Percentiles rank a stretch among this genome's conserved stretches.
These are phyloP conservation scores for Chymomyza caudatula DNA, from an alignment of 2,888 invertebrate genomes.

Conservation along the genomic window DNA sequence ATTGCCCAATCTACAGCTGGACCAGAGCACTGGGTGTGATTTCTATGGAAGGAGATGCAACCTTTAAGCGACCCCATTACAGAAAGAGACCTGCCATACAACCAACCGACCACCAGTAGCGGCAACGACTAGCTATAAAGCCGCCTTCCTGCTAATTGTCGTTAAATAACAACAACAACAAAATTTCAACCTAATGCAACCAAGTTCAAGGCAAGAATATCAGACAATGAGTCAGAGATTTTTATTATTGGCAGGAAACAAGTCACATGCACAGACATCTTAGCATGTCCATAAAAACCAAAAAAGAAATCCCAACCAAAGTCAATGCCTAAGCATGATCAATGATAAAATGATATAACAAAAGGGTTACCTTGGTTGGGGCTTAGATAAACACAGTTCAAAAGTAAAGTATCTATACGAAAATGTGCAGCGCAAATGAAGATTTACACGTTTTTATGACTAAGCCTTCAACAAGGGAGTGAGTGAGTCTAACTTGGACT, in stretches of 20 bases:
- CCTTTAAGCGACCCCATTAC: neutral
- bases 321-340: slow-evolving; percentile 54
- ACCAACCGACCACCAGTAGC: slow-evolving; percentile 30
- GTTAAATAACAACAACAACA: slow-evolving; percentile 41
- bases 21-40: slow-evolving; percentile 38
- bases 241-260: slow-evolving; percentile 8
- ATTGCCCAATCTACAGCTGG: neutral
- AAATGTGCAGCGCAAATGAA: slow-evolving; percentile 33
- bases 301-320: slow-evolving; percentile 20
- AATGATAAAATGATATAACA: slow-evolving; percentile 45
- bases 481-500: slow-evolving; percentile 9
- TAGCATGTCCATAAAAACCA: slow-evolving; percentile 62
- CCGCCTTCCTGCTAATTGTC: slow-evolving; percentile 66
- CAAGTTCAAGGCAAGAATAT: neutral
- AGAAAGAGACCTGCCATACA: neutral
- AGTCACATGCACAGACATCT: slow-evolving; percentile 43
- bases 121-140: slow-evolving; percentile 36
- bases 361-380: slow-evolving; percentile 46
- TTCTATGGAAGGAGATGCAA: slow-evolving; percentile 41
- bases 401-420: slow-evolving; percentile 1
- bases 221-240: slow-evolving; percentile 45
- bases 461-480: slow-evolving; percentile 6
- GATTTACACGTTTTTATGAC: slow-evolving; percentile 38
- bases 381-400: neutral
- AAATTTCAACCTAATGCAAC: slow-evolving; percentile 1